Base-by-base conservation (phyloP, 2,113 vertebrate genomes). In the Corvus hawaiiensis region DNA sequence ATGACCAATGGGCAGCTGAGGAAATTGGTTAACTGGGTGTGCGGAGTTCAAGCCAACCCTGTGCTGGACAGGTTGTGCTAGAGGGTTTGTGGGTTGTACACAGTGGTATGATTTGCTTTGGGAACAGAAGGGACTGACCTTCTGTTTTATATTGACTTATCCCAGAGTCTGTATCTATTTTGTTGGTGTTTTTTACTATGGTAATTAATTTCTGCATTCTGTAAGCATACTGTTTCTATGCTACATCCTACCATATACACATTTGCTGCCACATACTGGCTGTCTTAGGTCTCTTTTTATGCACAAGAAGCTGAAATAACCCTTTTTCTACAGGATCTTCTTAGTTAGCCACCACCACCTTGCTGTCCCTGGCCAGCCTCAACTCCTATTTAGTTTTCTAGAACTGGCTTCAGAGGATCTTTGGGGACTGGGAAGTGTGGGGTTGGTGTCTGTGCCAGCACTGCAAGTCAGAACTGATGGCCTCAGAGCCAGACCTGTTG, bases 1-100 rank as follows among this genome's bases (percentile, higher is more conserved):
- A 0, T 56, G 46, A 33, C 16, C 11, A 46, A 55, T 0, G 0
- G 59, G n/a, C 11, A 66, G 23, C 27, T 52, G 30, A 54, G 32
- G 41, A 59, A 67, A 28, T 22, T 30, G 16, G 22, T 71, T 85
- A 54, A 30, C 17, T 56, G 33, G 19, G 46, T 1, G 2, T 66
- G 32, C 75, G 79, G 66, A 78, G 18, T 58, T 41, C 11, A 32
- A 79, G n/a, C 33, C 49, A 55, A 28, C 3, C 16, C n/a, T 46
- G 27, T 56, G 55, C 19, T 2, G 6, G 77, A 33, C 43, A 64
- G 16, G 71, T 66, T 43, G 24, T 56, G 37, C 62, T 58, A 48
- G 26, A 48, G 49, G 20, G 18, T 44, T 66, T 51, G 27, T 76
- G 52, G 24, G 10, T 52, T 73, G 32, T 52, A 33, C n/a, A 20